Base-by-base conservation (phyloP, 2,797 vertebrate genomes). In the Rhadinocentrus ornatus region DNA sequence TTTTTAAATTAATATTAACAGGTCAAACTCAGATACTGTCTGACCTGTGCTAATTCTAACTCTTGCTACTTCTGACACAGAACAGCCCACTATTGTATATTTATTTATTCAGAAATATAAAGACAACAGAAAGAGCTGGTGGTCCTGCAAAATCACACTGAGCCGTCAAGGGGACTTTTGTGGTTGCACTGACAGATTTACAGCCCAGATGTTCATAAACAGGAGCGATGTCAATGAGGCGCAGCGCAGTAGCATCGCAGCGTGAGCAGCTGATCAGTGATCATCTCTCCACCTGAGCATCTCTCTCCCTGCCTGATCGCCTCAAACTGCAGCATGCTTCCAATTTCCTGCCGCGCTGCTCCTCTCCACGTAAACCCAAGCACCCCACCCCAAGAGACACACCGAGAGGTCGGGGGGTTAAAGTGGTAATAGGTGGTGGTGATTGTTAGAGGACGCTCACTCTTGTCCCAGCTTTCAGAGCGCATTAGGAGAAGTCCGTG, bases 371-470 rank as follows among this genome's bases (percentile, higher is more conserved):
- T 34, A 10, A 39, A 58, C 59, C 73, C 70, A 63, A 5, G 41
- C 32, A 41, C 69, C 31, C 41, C n/a, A 6, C 29, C 32, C 29
- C 18, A 69, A 69, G 88, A 86, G 88, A 93, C 87, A 75, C 78
- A 15, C 62, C 44, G 67, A 80, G 85, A 54, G 92, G 90, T 90
- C 91, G 91, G 82, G 84, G 91, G 92, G 93, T 94, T 93, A 93
- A 92, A 86, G 37, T 83, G 89, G 86, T 94, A 94, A 95, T 94
- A 91, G 91, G 91, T 85, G 91, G 86, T 80, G 87, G 88, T 92
- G 92, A 94, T 91, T 93, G 87, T 91, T 91, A 62, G 89, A 90
- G 91, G 88, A 85, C 86, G 77, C 86, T 90, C 85, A 66, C 82
- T 81, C 82, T 46, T 86, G 86, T 83, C 74, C 76, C 26, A 56